These are phyloP conservation scores for Noctua janthe DNA, from an alignment of 2,888 invertebrate species.

Conservation along the genomic window DNA sequence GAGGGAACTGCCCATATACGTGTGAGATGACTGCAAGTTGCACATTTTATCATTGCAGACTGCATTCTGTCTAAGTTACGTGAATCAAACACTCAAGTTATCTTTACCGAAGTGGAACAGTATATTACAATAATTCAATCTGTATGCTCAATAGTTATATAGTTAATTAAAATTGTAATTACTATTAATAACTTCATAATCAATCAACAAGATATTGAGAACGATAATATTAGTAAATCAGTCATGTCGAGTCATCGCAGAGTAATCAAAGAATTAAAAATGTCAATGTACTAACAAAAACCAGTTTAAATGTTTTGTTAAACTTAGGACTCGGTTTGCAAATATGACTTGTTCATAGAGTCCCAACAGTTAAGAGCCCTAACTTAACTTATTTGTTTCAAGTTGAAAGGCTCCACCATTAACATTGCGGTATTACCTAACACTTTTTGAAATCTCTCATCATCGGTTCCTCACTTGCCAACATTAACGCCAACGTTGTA, in stretches of 20 bases:
- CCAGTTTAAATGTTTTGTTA: background rate
- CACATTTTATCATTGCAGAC: background rate
- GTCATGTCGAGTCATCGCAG: background rate
- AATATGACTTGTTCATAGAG: background rate
- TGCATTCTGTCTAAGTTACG: constrained; percentile 1
- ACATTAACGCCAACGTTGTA: background rate
- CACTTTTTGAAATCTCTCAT: background rate
- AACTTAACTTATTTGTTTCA: background rate
- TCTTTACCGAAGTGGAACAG: background rate
- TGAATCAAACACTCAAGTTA: background rate
- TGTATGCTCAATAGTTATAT: background rate
- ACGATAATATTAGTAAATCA: background rate
- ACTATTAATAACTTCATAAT: background rate
- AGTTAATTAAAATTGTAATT: constrained; percentile 1
- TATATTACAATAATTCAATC: background rate
- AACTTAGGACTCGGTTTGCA: background rate
- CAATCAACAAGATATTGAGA: constrained; percentile 1
- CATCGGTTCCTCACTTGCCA: background rate
- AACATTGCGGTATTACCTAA: background rate
- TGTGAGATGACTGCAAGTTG: background rate
- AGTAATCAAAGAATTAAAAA: background rate
- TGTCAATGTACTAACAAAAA: background rate
- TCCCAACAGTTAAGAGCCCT: background rate
- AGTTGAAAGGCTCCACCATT: background rate
- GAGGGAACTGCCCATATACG: background rate